Base-by-base conservation (phyloP, 2,113 vertebrate genomes). In the Austrofundulus limnaeus region DNA sequence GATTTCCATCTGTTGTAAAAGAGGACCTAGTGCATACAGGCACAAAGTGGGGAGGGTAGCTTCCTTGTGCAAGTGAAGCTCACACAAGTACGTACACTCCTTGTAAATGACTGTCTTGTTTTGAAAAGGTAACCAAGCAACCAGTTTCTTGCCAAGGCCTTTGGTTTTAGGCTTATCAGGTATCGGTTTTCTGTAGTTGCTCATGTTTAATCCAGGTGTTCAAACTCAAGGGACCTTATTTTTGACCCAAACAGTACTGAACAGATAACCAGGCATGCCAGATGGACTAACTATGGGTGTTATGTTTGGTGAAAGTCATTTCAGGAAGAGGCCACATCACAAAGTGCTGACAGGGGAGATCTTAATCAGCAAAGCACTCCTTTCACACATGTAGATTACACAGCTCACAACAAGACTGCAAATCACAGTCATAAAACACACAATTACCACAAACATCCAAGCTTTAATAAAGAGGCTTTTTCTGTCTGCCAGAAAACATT, bases 101-200 rank as follows among this genome's bases (percentile, higher is more conserved):
- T 78, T 47, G 60, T 45, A 73, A 66, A 43, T 63, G 58, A 11
- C 43, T 69, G 58, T 81, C 68, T n/a, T 85, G 82, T 88, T 87
- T 90, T 85, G 76, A 82, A 84, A 75, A 78, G 77, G 91, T 92
- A 87, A 88, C 92, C 76, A 88, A 84, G 91, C 91, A 92, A 92
- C 91, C 50, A 52, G 80, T 59, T 71, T 72, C 70, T 80, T 47
- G 77, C 47, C 70, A 61, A 23, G 77, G 31, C 77, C 72, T 78
- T 66, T 65, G 72, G 57, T 80, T 61, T 61, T 21, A 60, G 59
- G 64, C 79, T 88, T 88, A 90, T 91, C 89, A 90, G 87, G 86
- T 90, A 89, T 87, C 85, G 48, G 66, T 48, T 28, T 39, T 64
- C 66, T 81, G 64, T 54, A 50, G 64, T 66, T 74, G 79, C 69